Evolutionary conservation across 1,140 invertebrate species (phyloP).

Genomic region (Lepidurus arcticus): DNA sequence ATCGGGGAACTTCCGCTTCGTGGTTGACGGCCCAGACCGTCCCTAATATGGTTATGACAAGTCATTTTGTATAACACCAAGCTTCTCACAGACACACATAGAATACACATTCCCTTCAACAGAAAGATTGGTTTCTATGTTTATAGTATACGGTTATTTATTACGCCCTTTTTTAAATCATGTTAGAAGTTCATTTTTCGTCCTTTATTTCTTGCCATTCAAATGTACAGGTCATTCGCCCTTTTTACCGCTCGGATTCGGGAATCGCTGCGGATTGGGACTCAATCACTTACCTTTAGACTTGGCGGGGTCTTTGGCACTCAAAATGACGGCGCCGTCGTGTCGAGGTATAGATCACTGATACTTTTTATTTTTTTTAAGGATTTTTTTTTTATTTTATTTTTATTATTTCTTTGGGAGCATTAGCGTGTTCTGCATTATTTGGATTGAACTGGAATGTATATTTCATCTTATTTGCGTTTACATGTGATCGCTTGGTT

Average conservation of each 20-base stretch:
- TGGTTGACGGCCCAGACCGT: constrained; percentile 20
- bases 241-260: background rate
- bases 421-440: too few relatives aligned
- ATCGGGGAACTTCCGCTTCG: constrained; percentile 13
- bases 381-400: too few relatives aligned
- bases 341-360: background rate
- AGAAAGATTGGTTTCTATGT: background rate
- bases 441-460: too few relatives aligned
- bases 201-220: too few relatives aligned
- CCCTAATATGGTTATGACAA: constrained; percentile 19
- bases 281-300: constrained; percentile 4
- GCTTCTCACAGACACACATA: background rate
- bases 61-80: constrained; percentile 20
- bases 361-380: too few relatives aligned
- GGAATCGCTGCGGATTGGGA: constrained; percentile 3
- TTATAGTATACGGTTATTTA: background rate
- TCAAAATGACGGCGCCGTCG: background rate
- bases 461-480: too few relatives aligned
- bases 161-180: background rate
- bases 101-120: background rate
- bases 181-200: background rate
- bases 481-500: too few relatives aligned
- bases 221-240: background rate
- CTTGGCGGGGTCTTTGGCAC: background rate
- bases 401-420: too few relatives aligned